Conservation (phyloP, 2,888 invertebrate genomes). For the Blomia tropicalis region DNA sequence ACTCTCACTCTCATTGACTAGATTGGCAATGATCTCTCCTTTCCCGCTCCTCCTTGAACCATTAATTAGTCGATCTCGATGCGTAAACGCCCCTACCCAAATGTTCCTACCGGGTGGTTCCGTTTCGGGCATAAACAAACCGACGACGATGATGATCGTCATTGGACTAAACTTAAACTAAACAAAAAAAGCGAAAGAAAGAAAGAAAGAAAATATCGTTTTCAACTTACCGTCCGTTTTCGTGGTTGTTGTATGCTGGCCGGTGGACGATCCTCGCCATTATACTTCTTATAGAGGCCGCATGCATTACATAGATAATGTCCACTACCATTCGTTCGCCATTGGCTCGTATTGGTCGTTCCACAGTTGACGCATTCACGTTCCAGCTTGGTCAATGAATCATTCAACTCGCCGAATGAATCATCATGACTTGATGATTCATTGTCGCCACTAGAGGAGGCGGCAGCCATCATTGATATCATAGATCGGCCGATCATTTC, state of each 20-base stretch:
- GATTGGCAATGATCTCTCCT: no score
- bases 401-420: not conserved
- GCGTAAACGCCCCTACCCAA: no score
- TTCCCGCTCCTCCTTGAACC: no score
- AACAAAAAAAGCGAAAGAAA: not conserved
- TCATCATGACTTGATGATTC: not conserved
- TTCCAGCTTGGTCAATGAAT: not conserved
- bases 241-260: constrained; percentile 8
- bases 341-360: constrained; percentile 21
- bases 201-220: no score
- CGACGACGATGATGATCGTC: no score
- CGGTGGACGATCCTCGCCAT: constrained; percentile 23
- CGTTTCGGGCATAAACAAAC: no score
- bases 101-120: no score
- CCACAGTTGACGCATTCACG: constrained; percentile 22
- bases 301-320: constrained; percentile 23
- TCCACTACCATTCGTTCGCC: constrained; percentile 23
- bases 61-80: no score
- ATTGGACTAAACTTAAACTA: not conserved
- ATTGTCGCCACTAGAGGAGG: not conserved
- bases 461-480: not conserved
- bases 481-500: no score
- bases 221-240: constrained; percentile 6
- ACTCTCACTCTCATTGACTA: no score
- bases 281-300: constrained; percentile 23